Evolutionary conservation across 2,797 vertebrate genomes (phyloP).

Genomic region (Onychomys torridus): DNA sequence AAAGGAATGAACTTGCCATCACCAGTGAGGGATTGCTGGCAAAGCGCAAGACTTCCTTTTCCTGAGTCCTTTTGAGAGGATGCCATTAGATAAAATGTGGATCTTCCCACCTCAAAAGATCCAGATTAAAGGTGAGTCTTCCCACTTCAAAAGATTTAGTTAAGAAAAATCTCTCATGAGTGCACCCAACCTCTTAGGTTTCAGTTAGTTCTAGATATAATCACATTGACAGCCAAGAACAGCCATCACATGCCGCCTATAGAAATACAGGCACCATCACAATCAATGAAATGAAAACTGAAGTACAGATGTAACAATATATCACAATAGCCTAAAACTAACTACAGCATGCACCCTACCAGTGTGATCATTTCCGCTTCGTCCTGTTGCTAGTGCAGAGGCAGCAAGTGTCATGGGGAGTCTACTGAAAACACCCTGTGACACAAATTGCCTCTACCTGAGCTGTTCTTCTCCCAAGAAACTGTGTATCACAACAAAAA

Average conservation of each 20-base stretch:
- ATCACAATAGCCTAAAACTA: not conserved
- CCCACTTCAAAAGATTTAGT: not conserved
- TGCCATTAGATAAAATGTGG: not conserved
- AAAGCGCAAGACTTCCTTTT: not conserved
- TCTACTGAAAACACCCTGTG: not conserved
- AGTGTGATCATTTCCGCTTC: not conserved
- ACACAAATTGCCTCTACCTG: not conserved
- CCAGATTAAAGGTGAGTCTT: not conserved
- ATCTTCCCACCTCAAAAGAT: not conserved
- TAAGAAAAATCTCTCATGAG: not conserved
- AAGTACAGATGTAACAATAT: not conserved
- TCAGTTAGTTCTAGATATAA: not conserved
- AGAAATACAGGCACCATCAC: not conserved
- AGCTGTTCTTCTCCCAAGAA: not conserved
- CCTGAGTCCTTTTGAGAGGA: not conserved
- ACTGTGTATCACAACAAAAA: not conserved
- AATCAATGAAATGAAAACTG: not conserved
- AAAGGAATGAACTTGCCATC: not conserved
- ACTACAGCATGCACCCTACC: not conserved
- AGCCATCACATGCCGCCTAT: not conserved
- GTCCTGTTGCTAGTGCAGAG: not conserved
- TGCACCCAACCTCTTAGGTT: not conserved
- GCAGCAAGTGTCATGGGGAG: no score
- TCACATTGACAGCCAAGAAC: not conserved
- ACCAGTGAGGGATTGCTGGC: not conserved